A percentile compares a stretch with the other conserved stretches of the same genome.
phyloP scores from a whole-genome alignment of 2,888 invertebrate species.

The Rugalucina vietnamica region DNA sequence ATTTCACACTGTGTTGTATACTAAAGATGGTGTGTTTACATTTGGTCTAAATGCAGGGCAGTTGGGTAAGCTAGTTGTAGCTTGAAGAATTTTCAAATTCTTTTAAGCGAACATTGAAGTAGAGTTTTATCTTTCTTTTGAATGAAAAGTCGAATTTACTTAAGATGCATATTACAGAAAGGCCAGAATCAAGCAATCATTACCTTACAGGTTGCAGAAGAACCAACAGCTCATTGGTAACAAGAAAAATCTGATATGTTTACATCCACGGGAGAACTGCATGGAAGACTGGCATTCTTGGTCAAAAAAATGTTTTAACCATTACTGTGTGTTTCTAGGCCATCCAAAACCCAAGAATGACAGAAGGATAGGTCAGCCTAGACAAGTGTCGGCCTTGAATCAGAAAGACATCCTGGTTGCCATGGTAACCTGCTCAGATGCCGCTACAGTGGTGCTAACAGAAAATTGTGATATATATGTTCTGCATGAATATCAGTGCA shows the following conservation, averaged over 20 bases:
- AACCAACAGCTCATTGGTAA: no score
- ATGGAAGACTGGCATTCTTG: no score
- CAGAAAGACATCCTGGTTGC: constrained; percentile 85
- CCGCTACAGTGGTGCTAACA: constrained; percentile 88
- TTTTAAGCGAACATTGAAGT: no score
- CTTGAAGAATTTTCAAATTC: no score
- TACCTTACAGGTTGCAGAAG: no score
- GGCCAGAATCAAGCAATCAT: no score
- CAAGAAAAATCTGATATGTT: no score
- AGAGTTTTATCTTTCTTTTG: no score
- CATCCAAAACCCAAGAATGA: constrained; percentile 86
- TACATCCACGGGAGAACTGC: no score
- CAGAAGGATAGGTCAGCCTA: constrained; percentile 78
- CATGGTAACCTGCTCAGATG: constrained; percentile 88
- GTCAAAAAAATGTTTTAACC: no score
- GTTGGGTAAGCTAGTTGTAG: constrained; percentile 86
- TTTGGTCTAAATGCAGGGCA: constrained; percentile 94
- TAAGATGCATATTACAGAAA: no score
- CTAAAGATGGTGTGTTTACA: constrained; percentile 87
- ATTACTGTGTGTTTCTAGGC: constrained; percentile 46
- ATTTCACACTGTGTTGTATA: constrained; percentile 90
- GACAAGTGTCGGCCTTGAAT: constrained; percentile 81
- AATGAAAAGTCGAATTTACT: no score
- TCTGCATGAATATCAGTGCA: constrained; percentile 89
- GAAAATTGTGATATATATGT: constrained; percentile 89